Base-by-base conservation (phyloP, 1,140 invertebrate genomes). In the Leptestheria dahalacensis region DNA sequence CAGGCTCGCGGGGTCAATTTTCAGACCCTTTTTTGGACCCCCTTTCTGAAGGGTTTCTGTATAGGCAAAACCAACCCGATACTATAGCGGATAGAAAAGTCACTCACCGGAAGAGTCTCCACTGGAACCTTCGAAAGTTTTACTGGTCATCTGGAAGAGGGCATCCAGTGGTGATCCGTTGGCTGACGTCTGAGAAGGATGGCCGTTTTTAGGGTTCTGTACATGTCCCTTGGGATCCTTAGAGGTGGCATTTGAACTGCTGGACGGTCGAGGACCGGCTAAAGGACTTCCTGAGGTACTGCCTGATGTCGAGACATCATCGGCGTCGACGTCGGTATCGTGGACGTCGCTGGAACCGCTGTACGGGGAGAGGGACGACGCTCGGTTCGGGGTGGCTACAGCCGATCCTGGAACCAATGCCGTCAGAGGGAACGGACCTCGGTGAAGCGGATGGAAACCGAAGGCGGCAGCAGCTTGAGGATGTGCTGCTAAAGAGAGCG, bases 111-210 rank as follows among this genome's bases (percentile, higher is more conserved):
- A 76, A 70, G 82, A 80, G 70, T 85, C 84, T 73, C 88, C 83
- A 41, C 33, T 41, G 33, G 79, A 15, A 18, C 88, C 91, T 71
- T 96, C 91, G 74, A 97, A 96, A 25, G 91, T 93, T 74, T 96
- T 96, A 74, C 86, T 93, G 57, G 92, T 94, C 91, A 97, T 95
- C 73, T 96, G 90, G 74, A 96, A 94, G 2, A 97, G 79, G 0
- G 92, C 92, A 67, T 97, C 93, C 52, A 97, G 76, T 0, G 93
- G 93, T 11, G 91, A 95, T 47, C 61, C 60, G 28, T 53, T 58
- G 26, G 21, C 59, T n/a, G 60, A 61, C 26, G 20, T 66, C 29
- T 58, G 33, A 9, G 33, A 41, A 41, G 6, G 33, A 41, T 50
- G 66, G 65, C 61, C 61, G 68, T 61, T 64, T 65, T 61, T 65